phyloP scores from a whole-genome alignment of 2,113 vertebrate genomes.

The Phoenicopterus ruber region DNA sequence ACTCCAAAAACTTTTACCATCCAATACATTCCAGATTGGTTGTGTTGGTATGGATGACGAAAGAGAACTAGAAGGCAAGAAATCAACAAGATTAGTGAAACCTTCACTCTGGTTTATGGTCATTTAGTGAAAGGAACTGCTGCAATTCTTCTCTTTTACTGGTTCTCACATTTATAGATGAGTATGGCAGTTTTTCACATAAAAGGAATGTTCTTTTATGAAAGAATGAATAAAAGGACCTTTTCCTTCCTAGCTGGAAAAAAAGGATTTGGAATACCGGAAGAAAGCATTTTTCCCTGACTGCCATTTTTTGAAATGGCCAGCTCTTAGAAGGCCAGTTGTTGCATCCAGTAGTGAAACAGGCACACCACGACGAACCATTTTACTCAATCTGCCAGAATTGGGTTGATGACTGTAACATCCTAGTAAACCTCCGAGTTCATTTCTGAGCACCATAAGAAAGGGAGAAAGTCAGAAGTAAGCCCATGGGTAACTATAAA shows the following conservation, averaged over 20 bases:
- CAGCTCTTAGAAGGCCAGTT: not conserved
- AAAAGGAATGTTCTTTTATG: not conserved
- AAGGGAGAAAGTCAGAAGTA: not conserved
- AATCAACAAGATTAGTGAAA: constrained; percentile 20
- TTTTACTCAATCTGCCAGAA: not conserved
- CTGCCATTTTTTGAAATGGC: not conserved
- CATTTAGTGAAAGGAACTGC: not conserved
- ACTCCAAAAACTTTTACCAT: not conserved
- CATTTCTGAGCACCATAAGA: not conserved
- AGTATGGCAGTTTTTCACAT: not conserved
- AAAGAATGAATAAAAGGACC: not conserved
- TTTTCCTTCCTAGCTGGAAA: not conserved
- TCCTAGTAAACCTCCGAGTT: not conserved
- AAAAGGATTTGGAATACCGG: not conserved
- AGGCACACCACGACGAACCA: not conserved
- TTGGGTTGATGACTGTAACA: not conserved
- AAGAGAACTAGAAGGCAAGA: not conserved
- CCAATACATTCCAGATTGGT: not conserved
- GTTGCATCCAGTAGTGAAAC: not conserved
- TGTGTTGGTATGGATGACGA: not conserved
- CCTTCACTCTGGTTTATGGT: not conserved
- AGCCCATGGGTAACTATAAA: not conserved
- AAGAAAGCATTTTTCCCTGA: not conserved
- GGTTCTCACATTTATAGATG: not conserved
- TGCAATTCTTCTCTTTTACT: constrained; percentile 19